Percentiles rank a stretch among this genome's conserved stretches.
These are phyloP conservation scores for Irena cyanogastra DNA, from an alignment of 2,113 vertebrate genomes.

Conservation along the genomic window DNA sequence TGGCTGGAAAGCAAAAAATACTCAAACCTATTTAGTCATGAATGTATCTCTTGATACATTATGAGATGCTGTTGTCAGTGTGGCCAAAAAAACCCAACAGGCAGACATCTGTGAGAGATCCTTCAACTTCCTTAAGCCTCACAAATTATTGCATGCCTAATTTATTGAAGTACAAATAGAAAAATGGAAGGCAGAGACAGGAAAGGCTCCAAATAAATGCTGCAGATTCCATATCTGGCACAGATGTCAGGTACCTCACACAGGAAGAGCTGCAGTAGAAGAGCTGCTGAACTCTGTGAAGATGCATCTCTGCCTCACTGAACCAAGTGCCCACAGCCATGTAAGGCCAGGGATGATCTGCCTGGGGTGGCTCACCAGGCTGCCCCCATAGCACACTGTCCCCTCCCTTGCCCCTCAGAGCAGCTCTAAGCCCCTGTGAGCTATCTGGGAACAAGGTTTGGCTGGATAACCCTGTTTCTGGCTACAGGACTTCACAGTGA, in stretches of 20 bases:
- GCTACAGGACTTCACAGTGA: neutral
- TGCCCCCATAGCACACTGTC: neutral
- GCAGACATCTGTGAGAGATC: neutral
- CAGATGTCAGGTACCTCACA: accelerated
- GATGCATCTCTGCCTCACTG: neutral
- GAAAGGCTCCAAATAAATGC: neutral
- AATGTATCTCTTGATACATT: neutral
- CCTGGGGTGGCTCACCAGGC: neutral
- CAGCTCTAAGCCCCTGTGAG: neutral
- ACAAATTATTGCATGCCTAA: neutral
- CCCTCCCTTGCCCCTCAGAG: neutral
- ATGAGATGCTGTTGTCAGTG: neutral
- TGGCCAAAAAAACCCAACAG: neutral
- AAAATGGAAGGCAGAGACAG: neutral
- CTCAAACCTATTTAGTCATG: neutral
- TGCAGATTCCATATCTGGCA: neutral
- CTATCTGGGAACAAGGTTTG: neutral
- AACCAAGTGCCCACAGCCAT: accelerated
- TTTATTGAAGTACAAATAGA: neutral
- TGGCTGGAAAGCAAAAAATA: neutral
- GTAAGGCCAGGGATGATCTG: neutral
- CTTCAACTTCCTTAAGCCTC: neutral
- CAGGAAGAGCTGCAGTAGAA: neutral
- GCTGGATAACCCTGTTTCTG: neutral
- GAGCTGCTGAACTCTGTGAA: neutral